Base-by-base conservation (phyloP, 2,797 vertebrate species). In the Hybognathus amarus region DNA sequence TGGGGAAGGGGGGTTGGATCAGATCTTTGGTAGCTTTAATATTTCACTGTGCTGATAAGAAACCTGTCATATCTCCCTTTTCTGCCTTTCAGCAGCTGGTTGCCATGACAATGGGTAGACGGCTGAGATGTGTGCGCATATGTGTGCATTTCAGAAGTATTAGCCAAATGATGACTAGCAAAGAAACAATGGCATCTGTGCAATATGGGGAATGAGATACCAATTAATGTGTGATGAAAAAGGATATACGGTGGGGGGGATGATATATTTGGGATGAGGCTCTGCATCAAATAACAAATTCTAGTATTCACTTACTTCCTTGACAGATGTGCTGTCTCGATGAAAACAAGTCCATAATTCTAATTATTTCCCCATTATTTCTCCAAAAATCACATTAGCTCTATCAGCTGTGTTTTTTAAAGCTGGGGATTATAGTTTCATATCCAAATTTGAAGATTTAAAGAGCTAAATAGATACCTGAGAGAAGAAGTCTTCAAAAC, bases 11-110 rank as follows among this genome's bases (percentile, higher is more conserved):
- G 75, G 56, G 78, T 69, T 83, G 90, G 88, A 91, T 90, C 87
- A 89, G 85, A 84, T 79, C 86, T 86, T 87, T 61, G 75, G 89
- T 83, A 87, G 89, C 81, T 88, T 87, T 87, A 90, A 89, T 92
- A 90, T 92, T 87, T 92, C 86, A 91, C 68, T 86, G 79, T 82
- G 87, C 86, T 89, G 86, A 92, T 92, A 89, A 91, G 88, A 68
- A 88, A 89, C 76, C 86, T 79, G 63, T 86, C 81, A 85, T 89
- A 83, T 67, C 85, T 88, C 77, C 80, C 81, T 77, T n/a, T 81
- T 77, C 76, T 80, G 82, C 84, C 83, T 86, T 73, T 82, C 82
- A 82, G 77, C 67, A 82, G 71, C 86, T 87, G 90, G n/a, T 93
- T 92, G 84, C 90, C 89, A 91, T 92, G 88, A 88, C 87, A 87